A percentile compares a stretch with the other conserved stretches of the same genome.
Evolutionary conservation across 2,797 vertebrate genomes (phyloP).

Genomic region (Geotrypetes seraphini): DNA sequence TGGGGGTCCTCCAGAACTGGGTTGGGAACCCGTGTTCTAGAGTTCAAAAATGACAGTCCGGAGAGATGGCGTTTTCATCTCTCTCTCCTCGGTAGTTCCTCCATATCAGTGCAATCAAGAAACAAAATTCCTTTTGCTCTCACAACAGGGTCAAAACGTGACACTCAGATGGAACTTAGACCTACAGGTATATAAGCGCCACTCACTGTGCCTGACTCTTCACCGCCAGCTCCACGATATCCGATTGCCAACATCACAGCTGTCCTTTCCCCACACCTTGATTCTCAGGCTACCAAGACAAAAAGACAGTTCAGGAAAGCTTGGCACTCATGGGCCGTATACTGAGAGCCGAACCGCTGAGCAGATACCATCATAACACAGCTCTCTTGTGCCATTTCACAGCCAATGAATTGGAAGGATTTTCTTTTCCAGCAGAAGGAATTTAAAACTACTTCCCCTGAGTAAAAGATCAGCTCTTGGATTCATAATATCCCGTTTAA

Average conservation of each 20-base stretch:
- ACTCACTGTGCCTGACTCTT: not conserved
- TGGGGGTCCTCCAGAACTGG: no score
- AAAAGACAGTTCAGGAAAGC: conserved; percentile 52
- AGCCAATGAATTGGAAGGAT: conserved; percentile 61
- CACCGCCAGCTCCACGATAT: no score
- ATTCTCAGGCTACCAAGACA: conserved; percentile 43
- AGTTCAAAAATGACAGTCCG: no score
- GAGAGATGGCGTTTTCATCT: no score
- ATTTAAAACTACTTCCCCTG: conserved; percentile 69
- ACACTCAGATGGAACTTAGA: no score
- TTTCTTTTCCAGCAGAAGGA: conserved; percentile 58
- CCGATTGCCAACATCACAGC: conserved; percentile 14
- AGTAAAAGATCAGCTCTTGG: conserved; percentile 50
- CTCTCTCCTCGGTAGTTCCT: no score
- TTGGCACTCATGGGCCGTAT: conserved; percentile 53
- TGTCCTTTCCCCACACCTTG: conserved; percentile 23
- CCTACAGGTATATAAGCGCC: no score
- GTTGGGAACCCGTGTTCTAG: no score
- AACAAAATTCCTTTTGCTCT: no score
- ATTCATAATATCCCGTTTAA: conserved; percentile 62
- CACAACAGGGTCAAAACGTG: no score
- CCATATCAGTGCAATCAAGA: no score
- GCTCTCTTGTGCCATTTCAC: conserved; percentile 68
- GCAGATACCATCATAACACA: conserved; percentile 66
- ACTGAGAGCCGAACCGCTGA: conserved; percentile 51